phyloP scores from a whole-genome alignment of 2,888 invertebrate genomes.

The Sympetrum striolatum region DNA sequence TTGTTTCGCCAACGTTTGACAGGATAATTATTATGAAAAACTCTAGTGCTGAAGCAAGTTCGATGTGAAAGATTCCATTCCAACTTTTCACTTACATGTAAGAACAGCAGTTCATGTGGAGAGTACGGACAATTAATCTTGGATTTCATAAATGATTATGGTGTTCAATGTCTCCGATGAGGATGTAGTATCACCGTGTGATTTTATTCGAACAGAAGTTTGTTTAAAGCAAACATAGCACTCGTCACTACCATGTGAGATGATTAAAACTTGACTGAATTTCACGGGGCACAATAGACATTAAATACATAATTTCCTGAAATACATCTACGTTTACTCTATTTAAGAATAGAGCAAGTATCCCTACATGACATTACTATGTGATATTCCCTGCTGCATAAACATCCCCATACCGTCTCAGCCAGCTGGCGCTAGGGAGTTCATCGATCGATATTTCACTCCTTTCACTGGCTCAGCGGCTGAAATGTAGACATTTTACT shows the following conservation, averaged over 20 bases:
- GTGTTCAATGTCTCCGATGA: background rate
- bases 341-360: background rate
- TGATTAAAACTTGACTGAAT: background rate
- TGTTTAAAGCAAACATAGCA: background rate
- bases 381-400: background rate
- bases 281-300: background rate
- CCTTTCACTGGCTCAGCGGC: background rate
- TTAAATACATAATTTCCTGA: background rate
- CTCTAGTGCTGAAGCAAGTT: background rate
- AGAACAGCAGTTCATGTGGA: constrained; percentile 57
- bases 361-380: background rate
- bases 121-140: background rate
- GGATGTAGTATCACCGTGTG: background rate
- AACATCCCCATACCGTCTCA: background rate
- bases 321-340: background rate
- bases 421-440: constrained; percentile 18
- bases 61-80: background rate
- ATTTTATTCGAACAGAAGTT: background rate
- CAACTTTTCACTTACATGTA: constrained; percentile 55
- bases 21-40: background rate
- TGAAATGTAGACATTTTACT: too few relatives aligned
- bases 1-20: background rate
- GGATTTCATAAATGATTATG: background rate
- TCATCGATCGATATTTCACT: constrained; percentile 13
- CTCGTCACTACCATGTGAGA: background rate